Evolutionary conservation across 1,140 invertebrate species (phyloP), one percentile per base, ranked within the genome.

Genomic region (Schlechtendalia chinensis): DNA sequence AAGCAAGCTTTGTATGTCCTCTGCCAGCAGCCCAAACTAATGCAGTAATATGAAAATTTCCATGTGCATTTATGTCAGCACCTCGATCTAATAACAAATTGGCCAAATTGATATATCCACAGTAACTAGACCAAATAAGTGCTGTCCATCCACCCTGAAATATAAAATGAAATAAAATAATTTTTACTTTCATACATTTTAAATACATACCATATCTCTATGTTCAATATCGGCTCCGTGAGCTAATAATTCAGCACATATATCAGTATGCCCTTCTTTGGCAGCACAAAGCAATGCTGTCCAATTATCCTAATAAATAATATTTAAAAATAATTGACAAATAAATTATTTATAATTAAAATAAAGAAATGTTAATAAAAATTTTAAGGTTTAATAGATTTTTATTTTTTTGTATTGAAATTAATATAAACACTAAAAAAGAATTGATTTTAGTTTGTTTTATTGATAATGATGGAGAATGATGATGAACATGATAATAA

Each of bases 61-160:
- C 97, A 85, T 97, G 95, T 12, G 96, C 92, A 87, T 98, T 98
- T 10, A 96, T 92, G 86, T 98, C 96, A 1, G 97, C 96, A 59
- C 93, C 94, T 82, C 91, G 90, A 69, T 95, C 91, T 75, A 99
- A 86, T n/a, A 99, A 86, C 81, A 95, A 85, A 50, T 89, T 88
- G 22, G 95, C 96, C 81, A 94, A 89, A 29, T 93, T 90, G 16
- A 91, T 90, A 83, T 92, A 90, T 5, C 96, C 96, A 86, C 97
- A 96, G 85, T 99, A 99, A 11, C 93, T 91, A 0, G 96, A 96
- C 97, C 97, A 99, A 94, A 99, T 97, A 56, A 99, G 88, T 1
- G 96, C 89, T 3, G 96, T 96, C 97, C 97, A 99, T 29, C 95
- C 95, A 83, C 96, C 96, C 95, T 97, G 19, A 67, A 80, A 47